Percentiles rank a stretch among this genome's conserved stretches.
phyloP scores from a whole-genome alignment of 2,888 invertebrate genomes.

The Belgica antarctica region DNA sequence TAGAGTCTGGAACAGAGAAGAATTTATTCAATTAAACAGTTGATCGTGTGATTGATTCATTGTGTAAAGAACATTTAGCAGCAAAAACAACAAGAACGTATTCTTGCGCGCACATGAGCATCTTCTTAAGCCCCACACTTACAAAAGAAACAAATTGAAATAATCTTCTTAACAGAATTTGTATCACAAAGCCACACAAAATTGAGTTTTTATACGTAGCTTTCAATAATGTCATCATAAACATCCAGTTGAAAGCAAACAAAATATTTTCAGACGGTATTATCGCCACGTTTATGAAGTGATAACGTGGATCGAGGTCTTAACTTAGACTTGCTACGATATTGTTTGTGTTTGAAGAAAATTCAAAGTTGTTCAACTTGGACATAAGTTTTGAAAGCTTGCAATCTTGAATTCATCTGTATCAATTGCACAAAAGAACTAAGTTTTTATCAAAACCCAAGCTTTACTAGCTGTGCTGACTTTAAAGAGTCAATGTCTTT shows the following conservation, averaged over 20 bases:
- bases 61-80: not conserved
- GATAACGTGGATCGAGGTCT: constrained; percentile 14
- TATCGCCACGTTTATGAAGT: constrained; percentile 35
- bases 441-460: too few species aligned
- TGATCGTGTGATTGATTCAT: constrained; percentile 42
- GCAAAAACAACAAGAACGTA: not conserved
- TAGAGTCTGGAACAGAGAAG: not conserved
- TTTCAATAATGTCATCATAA: constrained; percentile 37
- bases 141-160: constrained; percentile 35
- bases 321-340: too few species aligned
- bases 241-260: not conserved
- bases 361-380: too few species aligned
- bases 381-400: too few species aligned
- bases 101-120: not conserved
- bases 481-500: too few species aligned
- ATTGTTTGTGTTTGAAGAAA: too few species aligned
- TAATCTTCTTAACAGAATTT: constrained; percentile 41
- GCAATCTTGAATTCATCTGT: too few species aligned
- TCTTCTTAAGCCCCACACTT: constrained; percentile 1
- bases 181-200: constrained; percentile 36
- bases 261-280: constrained; percentile 23
- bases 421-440: too few species aligned
- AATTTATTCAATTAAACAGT: constrained; percentile 42
- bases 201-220: constrained; percentile 31
- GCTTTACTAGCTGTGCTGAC: too few species aligned